A percentile compares a stretch with the other conserved stretches of the same genome.
Conservation (phyloP, 2,113 vertebrate genomes). For the Aptenodytes patagonicus region DNA sequence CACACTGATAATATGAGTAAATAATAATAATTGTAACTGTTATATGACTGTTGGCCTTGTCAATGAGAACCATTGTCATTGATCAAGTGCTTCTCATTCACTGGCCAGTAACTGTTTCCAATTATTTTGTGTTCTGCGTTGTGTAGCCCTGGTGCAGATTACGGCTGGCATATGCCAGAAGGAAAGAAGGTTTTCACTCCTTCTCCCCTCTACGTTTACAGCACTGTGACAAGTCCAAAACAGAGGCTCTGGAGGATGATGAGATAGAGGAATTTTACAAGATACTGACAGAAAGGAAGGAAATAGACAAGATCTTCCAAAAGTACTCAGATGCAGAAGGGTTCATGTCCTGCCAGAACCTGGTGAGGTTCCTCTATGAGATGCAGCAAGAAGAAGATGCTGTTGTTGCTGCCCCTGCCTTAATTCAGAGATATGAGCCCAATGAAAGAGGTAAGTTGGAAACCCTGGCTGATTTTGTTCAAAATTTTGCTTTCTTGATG, state of each 20-base stretch:
- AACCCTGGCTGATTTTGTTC: neutral
- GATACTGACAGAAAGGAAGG: slow-evolving; percentile 84
- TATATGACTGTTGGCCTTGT: neutral
- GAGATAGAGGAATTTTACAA: slow-evolving; percentile 95
- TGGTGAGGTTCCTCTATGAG: slow-evolving; percentile 80
- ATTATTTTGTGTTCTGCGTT: slow-evolving; percentile 68
- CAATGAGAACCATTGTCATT: neutral
- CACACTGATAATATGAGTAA: neutral
- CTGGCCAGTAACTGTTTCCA: slow-evolving; percentile 43
- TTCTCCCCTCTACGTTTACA: slow-evolving; percentile 72
- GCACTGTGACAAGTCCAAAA: slow-evolving; percentile 89
- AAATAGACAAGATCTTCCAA: slow-evolving; percentile 83
- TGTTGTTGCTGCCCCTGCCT: slow-evolving; percentile 70
- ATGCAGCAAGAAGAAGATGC: slow-evolving; percentile 82
- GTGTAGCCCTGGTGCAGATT: slow-evolving; percentile 69
- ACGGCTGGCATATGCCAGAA: slow-evolving; percentile 61
- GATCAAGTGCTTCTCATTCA: neutral
- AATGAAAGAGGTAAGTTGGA: slow-evolving; percentile 78
- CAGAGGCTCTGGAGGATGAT: slow-evolving; percentile 84
- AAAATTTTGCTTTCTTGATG: neutral
- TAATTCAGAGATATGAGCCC: slow-evolving; percentile 90
- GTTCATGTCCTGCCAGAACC: slow-evolving; percentile 78
- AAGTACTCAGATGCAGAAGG: slow-evolving; percentile 61
- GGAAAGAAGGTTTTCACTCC: slow-evolving; percentile 66
- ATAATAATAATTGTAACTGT: neutral